Evolutionary conservation across 1,140 invertebrate genomes (phyloP), one percentile per base, ranked within the genome.

Genomic region (Batillaria attramentaria): DNA sequence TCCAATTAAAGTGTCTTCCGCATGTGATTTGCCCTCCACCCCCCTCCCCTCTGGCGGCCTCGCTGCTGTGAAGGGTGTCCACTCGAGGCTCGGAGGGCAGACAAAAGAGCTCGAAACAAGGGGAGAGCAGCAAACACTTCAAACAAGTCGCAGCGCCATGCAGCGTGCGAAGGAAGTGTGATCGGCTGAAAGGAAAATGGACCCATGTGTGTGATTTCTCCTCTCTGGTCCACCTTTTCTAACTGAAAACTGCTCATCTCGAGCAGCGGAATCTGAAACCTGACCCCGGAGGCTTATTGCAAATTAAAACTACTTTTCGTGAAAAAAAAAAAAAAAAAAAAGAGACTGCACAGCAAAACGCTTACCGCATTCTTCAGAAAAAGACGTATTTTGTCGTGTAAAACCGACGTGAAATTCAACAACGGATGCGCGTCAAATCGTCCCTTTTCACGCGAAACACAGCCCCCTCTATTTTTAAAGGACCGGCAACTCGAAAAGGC

Each of bases 1-100:
- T 72, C 70, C 70, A 72, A 72, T 72, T 72, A 72, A 72, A 72
- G 54, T 72, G 70, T 72, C 70, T 39, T 72, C 43, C 42, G 42
- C 70, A 28, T 50, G n/a, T 33, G 70, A 72, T 50, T 42, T 50
- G n/a, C 28, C 28, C 28, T n/a, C n/a, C n/a, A n/a, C n/a, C n/a
- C n/a, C n/a, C n/a, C n/a, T n/a, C 70, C 10, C 35, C 31, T 42
- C 70, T 20, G 16, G 46, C 0, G 70, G 42, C 41, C 28, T 20
- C 6, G 31, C 28, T 31, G 43, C 42, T 50, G 31, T 24, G 70
- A 50, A 28, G 24, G 43, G 42, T 54, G 70, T 72, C 70, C 70
- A n/a, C 46, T 72, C 37, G n/a, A 50, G 37, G 37, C 39, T 18
- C 37, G 6, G 42, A 41, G 33, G 62, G 62, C 33, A 66, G n/a